phyloP scores from a whole-genome alignment of 2,888 invertebrate genomes.

The Netelia inedita region DNA sequence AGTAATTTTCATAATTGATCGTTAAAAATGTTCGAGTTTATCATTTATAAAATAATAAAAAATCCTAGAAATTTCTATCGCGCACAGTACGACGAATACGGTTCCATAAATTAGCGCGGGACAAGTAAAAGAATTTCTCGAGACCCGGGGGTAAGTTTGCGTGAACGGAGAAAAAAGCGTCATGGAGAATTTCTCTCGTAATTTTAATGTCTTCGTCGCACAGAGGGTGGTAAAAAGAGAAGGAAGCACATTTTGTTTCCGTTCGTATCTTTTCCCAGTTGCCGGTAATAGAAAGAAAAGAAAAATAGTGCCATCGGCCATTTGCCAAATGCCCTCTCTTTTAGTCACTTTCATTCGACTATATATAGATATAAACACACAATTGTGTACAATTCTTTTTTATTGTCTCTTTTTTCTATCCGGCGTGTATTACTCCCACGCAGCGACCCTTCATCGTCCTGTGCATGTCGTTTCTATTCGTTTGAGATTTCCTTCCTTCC shows the following conservation, averaged over 20 bases:
- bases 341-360: neutral
- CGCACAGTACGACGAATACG: no score
- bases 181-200: neutral
- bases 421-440: neutral
- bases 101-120: no score
- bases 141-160: no score
- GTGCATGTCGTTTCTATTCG: neutral
- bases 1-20: no score
- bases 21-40: no score
- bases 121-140: no score
- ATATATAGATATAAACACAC: no score
- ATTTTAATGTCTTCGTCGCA: neutral
- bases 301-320: constrained; percentile 27
- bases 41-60: no score
- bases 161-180: neutral
- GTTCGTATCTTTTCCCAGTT: no score
- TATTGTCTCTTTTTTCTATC: constrained; percentile 7
- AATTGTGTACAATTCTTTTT: neutral
- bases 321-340: neutral
- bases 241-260: constrained; percentile 12
- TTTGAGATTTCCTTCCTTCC: neutral
- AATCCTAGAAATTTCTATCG: no score
- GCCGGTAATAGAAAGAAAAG: neutral
- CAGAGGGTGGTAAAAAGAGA: constrained; percentile 1
- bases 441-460: neutral